Base-by-base conservation (phyloP, 2,888 invertebrate genomes). In the Noctua janthe region DNA sequence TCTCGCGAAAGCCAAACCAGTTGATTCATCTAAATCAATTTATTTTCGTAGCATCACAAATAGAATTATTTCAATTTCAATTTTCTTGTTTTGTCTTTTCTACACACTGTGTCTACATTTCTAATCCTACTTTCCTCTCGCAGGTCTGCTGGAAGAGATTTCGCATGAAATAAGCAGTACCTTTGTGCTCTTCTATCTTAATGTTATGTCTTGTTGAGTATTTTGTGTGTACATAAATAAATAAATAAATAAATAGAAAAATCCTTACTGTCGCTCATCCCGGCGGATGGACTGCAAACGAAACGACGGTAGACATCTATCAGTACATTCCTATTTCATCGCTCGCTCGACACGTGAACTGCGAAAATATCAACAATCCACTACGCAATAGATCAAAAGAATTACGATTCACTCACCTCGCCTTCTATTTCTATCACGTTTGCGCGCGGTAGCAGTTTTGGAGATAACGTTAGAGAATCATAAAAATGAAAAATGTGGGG, bases 361-460 rank as follows among this genome's bases (percentile, higher is more conserved):
- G 73, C 76, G 35, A 80, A 82, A 84, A 82, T 76, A 90, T 84
- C 82, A 83, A 89, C 86, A 87, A 87, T 83, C 73, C 76, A 29
- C 62, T 71, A 70, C 77, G 87, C 81, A 84, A 89, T 89, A 87
- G 83, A 90, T 89, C 87, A 82, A 86, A 81, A 69, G 54, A 75
- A 87, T 80, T 78, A 70, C 86, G 79, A 82, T 73, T 73, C 72
- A 80, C 76, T 88, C 86, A 80, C 78, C 67, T 78, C n/a, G 56
- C 43, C n/a, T 84, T 81, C 66, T 73, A 83, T 82, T 86, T 86
- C 71, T 79, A 80, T 81, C 75, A 78, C 29, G 29, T 80, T 84
- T 80, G 74, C 39, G 47, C 76, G 43, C 62, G 51, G 11, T 17
- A 80, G 70, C 83, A 81, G 70, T 67, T 84, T 82, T 71, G 35